Conservation (phyloP, 92 coral and sea anemone species). For the Zoanthus sociatus region DNA sequence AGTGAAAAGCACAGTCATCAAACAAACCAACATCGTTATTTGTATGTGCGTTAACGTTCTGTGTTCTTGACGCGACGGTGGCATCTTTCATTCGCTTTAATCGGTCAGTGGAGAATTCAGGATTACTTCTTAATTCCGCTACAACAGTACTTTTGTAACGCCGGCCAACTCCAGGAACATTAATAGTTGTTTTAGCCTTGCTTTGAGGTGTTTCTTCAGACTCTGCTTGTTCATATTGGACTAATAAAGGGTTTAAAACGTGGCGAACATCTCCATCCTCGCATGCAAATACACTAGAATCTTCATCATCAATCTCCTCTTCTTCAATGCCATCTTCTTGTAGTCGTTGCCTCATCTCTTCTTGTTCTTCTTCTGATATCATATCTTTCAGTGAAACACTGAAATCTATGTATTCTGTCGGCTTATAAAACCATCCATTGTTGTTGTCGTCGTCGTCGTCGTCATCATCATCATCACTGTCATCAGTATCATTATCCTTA, state of each 20-base stretch:
- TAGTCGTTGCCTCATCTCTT: conserved; percentile 26
- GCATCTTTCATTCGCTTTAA: conserved; percentile 58
- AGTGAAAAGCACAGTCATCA: too few relatives aligned
- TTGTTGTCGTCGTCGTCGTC: background rate
- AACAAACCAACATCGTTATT: too few relatives aligned
- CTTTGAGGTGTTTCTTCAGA: background rate
- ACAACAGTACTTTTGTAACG: conserved; percentile 61
- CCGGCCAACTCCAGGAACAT: conserved; percentile 58
- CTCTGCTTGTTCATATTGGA: conserved; percentile 11
- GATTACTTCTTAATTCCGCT: conserved; percentile 60
- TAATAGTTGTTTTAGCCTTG: conserved; percentile 46
- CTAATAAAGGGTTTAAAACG: conserved; percentile 54
- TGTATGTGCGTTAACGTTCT: background rate
- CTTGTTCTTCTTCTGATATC: conserved; percentile 30
- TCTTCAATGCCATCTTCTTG: conserved; percentile 24
- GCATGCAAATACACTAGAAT: conserved; percentile 22
- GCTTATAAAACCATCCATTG: conserved; percentile 1
- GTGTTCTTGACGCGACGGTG: too few relatives aligned
- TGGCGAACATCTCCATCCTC: conserved; percentile 56
- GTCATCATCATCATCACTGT: too few relatives aligned
- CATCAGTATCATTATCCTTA: background rate
- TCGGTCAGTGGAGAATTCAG: conserved; percentile 55
- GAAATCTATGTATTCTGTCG: conserved; percentile 3
- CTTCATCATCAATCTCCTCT: conserved; percentile 18
- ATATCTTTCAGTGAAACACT: conserved; percentile 17